Evolutionary conservation across 2,888 invertebrate species (phyloP).

Genomic region (Pomacea canaliculata): DNA sequence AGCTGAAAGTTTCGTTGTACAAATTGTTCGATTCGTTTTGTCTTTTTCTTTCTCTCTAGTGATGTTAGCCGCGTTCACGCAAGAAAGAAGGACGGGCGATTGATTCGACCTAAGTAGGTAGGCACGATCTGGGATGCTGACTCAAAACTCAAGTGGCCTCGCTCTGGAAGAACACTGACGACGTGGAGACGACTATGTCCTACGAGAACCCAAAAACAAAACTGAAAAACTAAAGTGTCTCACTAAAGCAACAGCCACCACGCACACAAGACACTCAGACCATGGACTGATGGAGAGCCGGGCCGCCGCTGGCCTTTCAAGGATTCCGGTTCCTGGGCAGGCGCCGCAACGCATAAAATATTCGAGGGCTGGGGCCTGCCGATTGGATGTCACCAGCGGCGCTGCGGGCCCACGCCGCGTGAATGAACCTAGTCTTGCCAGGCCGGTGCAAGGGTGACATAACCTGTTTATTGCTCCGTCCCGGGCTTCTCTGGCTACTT

Average conservation of each 20-base stretch:
- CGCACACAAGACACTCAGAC: background rate
- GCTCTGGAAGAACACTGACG: too few relatives aligned
- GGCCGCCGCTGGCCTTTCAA: background rate
- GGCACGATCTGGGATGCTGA: too few relatives aligned
- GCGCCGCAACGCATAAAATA: background rate
- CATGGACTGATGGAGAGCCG: background rate
- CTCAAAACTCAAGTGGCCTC: too few relatives aligned
- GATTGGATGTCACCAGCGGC: constrained; percentile 2
- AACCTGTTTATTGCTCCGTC: constrained; percentile 1
- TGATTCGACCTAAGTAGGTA: too few relatives aligned
- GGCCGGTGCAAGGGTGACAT: constrained; percentile 1
- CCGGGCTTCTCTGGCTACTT: background rate
- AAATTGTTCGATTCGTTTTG: too few relatives aligned
- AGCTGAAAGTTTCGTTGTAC: too few relatives aligned
- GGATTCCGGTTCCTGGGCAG: background rate
- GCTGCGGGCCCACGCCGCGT: background rate
- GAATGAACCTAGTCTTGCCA: background rate
- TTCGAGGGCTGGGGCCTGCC: background rate
- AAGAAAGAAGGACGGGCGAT: too few relatives aligned
- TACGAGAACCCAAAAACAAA: too few relatives aligned
- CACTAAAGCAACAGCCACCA: background rate
- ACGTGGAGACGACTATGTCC: too few relatives aligned
- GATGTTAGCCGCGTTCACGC: too few relatives aligned
- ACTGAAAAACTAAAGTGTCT: background rate
- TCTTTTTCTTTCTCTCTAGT: too few relatives aligned